Conservation (phyloP, 2,797 vertebrate genomes). For the Melanotaenia maccullochi region DNA sequence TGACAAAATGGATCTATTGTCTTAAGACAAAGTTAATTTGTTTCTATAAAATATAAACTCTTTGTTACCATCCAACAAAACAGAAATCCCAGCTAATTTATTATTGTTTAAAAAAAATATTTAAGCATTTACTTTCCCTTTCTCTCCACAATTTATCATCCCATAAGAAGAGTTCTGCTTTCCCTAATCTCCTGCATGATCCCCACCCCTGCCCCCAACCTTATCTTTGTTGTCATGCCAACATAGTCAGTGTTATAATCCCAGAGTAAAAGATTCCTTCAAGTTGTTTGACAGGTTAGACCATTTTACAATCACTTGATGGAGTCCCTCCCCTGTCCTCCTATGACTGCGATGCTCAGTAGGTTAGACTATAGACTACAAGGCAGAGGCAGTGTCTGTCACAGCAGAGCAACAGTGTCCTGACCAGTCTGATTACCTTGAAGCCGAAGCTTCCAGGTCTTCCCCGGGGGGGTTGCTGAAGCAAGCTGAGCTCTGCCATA, state of each 20-base stretch:
- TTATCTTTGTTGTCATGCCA: constrained; percentile 20
- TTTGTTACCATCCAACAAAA: constrained; percentile 40
- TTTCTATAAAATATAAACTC: constrained; percentile 50
- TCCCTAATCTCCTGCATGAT: neutral
- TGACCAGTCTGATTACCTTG: constrained; percentile 48
- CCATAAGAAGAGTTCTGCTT: neutral
- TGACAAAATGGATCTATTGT: constrained; percentile 59
- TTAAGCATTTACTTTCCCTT: constrained; percentile 24
- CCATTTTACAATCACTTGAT: constrained; percentile 49
- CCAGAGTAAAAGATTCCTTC: constrained; percentile 53
- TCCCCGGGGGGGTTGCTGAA: constrained; percentile 58
- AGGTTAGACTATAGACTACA: constrained; percentile 31
- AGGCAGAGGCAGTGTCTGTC: constrained; percentile 35
- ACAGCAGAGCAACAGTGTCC: constrained; percentile 55
- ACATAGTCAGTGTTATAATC: constrained; percentile 36
- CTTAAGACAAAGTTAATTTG: constrained; percentile 59
- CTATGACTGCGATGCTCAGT: constrained; percentile 30
- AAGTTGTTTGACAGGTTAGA: constrained; percentile 50
- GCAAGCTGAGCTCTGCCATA: constrained; percentile 66
- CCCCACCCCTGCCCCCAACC: neutral
- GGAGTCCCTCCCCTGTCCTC: constrained; percentile 16
- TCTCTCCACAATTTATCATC: constrained; percentile 21
- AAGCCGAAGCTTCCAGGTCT: constrained; percentile 58
- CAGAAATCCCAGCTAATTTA: constrained; percentile 37
- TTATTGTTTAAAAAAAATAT: constrained; percentile 59